Evolutionary conservation across 2,797 vertebrate genomes (phyloP), one percentile per base, ranked within the genome.

Genomic region (Pitangus sulphuratus): DNA sequence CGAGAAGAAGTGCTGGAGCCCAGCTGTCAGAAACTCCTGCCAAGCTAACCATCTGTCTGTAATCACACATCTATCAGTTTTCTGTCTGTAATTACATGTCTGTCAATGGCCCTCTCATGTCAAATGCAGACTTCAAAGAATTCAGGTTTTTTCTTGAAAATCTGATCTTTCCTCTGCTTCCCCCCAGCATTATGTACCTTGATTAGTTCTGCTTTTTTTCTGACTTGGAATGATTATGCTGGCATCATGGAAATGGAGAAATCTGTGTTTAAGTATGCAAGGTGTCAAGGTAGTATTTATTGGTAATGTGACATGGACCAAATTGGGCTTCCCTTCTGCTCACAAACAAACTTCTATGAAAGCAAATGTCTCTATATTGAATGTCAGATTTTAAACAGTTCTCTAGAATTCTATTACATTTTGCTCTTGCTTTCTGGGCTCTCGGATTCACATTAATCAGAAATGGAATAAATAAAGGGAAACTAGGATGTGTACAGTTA

Each of bases 11-110:
- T 85, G 60, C 95, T 97, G 90, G 88, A 95, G 70, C 68, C 92
- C 95, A 97, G 95, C 95, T 97, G 95, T 89, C 93, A 96, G 90
- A 91, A 94, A 33, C 78, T 90, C 88, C 74, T 93, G 92, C 92
- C 0, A 45, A 92, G 86, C 68, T 61, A 92, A 76, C 93, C 93
- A 95, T 95, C 88, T 97, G 92, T 82, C 95, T 95, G 31, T 66
- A 92, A 94, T 92, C 94, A 93, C 66, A 74, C 44, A 79, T 95
- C 91, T 90, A 89, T 93, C 95, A 86, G 51, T 82, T 89, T 93
- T 90, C 88, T 90, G 56, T 80, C 93, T 90, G 58, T 94, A 93
- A 88, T 94, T 94, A 84, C 90, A 77, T 56, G 68, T 91, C 93
- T 95, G 69, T 90, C 93, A 92, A 80, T 91, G 79, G 28, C 16